Conservation (phyloP, 2,888 invertebrate genomes). For the Bugulina stolonifera region DNA sequence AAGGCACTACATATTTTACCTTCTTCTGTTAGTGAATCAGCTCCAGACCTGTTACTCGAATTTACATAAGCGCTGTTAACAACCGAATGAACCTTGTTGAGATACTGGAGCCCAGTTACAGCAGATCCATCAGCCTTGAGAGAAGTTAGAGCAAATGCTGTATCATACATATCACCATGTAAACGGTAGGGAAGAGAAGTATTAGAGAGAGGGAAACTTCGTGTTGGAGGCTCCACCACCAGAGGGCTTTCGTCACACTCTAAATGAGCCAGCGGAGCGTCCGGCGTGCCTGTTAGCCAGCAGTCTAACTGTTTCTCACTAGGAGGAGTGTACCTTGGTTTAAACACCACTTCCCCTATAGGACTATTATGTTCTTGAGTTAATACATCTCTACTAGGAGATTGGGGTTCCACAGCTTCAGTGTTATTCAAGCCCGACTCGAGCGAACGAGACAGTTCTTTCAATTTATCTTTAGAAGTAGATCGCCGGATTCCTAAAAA, state of each 20-base stretch:
- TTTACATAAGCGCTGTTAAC: not conserved
- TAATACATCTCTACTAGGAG: not conserved
- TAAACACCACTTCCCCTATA: not conserved
- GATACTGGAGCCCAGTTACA: not conserved
- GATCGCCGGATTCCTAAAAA: not conserved
- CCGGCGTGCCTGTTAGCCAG: constrained; percentile 1
- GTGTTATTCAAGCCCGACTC: not conserved
- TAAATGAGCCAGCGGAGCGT: not conserved
- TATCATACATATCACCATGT: constrained; percentile 48
- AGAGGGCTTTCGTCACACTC: not conserved
- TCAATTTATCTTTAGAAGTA: not conserved
- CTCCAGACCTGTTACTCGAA: not conserved
- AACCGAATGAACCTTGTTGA: constrained; percentile 13
- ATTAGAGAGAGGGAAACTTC: constrained; percentile 30
- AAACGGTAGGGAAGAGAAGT: constrained; percentile 38
- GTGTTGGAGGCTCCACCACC: not conserved
- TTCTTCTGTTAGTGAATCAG: not conserved
- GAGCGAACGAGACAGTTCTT: not conserved
- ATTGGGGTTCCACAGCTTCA: not conserved
- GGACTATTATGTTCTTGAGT: not conserved
- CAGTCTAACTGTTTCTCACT: not conserved
- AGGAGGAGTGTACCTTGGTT: not conserved
- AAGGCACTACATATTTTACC: constrained; percentile 3
- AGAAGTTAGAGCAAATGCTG: constrained; percentile 48
- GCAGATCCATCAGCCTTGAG: constrained; percentile 36